Percentiles rank a stretch among this genome's conserved stretches.
Conservation (phyloP, 2,888 invertebrate species). For the Drosophila setosimentum region DNA sequence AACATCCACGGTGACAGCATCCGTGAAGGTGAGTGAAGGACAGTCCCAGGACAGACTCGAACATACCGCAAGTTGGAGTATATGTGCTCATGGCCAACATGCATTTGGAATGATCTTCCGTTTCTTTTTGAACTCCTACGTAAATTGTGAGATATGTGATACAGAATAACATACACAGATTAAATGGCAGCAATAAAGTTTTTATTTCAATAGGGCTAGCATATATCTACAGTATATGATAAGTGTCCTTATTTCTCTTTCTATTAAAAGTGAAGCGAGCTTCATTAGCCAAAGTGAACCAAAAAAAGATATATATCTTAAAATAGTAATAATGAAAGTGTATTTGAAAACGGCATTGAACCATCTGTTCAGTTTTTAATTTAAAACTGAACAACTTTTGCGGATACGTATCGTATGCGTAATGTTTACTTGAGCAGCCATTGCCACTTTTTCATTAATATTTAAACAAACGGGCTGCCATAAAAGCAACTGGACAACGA, state of each 20-base stretch:
- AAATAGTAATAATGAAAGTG: not conserved
- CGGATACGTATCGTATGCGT: slow-evolving; percentile 52
- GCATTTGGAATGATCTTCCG: not conserved
- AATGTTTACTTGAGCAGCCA: slow-evolving; percentile 58
- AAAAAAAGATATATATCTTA: not conserved
- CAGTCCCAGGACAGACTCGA: not conserved
- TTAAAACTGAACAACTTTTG: slow-evolving; percentile 63
- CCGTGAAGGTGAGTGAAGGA: slow-evolving; percentile 88
- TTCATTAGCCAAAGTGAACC: no score
- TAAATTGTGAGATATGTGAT: not conserved
- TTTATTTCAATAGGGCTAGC: not conserved
- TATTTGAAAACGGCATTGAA: not conserved
- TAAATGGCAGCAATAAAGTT: not conserved
- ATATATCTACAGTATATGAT: not conserved
- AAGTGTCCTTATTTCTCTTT: no score
- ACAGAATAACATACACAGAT: not conserved
- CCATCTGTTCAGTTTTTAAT: slow-evolving; percentile 18
- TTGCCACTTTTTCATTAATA: slow-evolving; percentile 76
- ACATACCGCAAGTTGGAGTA: not conserved
- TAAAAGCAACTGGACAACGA: slow-evolving; percentile 64
- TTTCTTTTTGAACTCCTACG: not conserved
- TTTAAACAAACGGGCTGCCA: slow-evolving; percentile 73
- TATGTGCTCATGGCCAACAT: slow-evolving; percentile 3
- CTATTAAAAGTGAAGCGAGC: no score
- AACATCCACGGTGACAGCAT: slow-evolving; percentile 94